Conservation (phyloP, 2,888 invertebrate species). For the Neria commutata region DNA sequence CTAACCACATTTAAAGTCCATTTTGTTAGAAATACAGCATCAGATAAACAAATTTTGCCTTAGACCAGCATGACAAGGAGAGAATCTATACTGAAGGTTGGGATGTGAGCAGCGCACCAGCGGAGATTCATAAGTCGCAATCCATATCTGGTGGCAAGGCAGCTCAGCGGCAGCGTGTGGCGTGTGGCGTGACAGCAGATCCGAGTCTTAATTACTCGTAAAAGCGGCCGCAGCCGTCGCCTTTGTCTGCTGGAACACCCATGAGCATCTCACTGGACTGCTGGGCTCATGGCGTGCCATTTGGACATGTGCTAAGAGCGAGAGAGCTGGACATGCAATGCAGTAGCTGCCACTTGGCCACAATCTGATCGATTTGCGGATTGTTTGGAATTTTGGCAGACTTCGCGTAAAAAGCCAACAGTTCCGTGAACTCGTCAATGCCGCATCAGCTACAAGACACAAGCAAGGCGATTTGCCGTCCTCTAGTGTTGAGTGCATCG, state of each 20-base stretch:
- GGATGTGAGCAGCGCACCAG: constrained; percentile 4
- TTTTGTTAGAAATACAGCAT: not conserved
- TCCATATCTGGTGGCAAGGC: not conserved
- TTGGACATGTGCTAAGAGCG: not conserved
- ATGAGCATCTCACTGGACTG: constrained; percentile 26
- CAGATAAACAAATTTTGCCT: not conserved
- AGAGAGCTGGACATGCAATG: constrained; percentile 12
- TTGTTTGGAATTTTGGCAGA: not conserved
- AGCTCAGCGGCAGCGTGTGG: constrained; percentile 10
- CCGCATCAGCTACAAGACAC: not conserved
- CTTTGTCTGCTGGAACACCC: constrained; percentile 35
- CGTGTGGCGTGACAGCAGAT: constrained; percentile 18
- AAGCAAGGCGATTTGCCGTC: too few relatives aligned
- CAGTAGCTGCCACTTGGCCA: constrained; percentile 18
- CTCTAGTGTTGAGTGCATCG: too few relatives aligned
- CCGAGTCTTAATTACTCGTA: constrained; percentile 19
- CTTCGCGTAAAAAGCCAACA: not conserved
- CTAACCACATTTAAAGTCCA: not conserved
- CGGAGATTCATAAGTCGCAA: not conserved
- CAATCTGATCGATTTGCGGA: constrained; percentile 7
- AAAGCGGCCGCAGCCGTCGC: not conserved
- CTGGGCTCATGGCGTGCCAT: not conserved
- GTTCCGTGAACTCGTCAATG: not conserved
- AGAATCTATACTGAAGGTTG: too few relatives aligned
- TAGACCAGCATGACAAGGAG: too few relatives aligned